Evolutionary conservation across 2,113 vertebrate species (phyloP).

Genomic region (Channa maculata): DNA sequence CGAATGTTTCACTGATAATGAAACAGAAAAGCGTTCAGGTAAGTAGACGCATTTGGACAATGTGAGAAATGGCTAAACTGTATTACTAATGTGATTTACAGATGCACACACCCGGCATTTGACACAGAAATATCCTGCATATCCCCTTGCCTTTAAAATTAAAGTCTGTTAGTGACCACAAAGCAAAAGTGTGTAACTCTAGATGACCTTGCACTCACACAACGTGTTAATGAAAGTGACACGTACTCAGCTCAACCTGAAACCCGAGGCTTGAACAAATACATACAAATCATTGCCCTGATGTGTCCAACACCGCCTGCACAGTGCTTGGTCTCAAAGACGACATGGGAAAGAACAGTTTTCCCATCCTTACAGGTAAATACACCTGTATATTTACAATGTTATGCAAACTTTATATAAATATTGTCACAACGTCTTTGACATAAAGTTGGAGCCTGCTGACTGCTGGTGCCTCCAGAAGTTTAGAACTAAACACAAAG

Average conservation of each 20-base stretch:
- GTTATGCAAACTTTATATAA: constrained; percentile 75
- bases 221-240: constrained; percentile 75
- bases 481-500: constrained; percentile 67
- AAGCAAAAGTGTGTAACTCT: constrained; percentile 52
- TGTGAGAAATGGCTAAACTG: neutral
- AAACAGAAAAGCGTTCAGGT: too few relatives aligned
- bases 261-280: constrained; percentile 75
- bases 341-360: constrained; percentile 10
- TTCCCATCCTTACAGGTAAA: constrained; percentile 68
- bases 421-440: constrained; percentile 68
- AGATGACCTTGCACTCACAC: constrained; percentile 60
- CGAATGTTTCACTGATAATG: too few relatives aligned
- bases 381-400: constrained; percentile 78
- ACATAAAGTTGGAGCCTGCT: constrained; percentile 64
- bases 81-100: constrained; percentile 1
- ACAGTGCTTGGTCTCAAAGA: constrained; percentile 40
- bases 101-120: neutral
- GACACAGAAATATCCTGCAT: neutral
- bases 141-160: constrained; percentile 27
- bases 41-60: too few relatives aligned
- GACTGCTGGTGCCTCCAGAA: constrained; percentile 47
- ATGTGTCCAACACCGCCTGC: constrained; percentile 45
- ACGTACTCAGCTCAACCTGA: constrained; percentile 51
- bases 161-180: constrained; percentile 39
- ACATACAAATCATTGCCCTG: constrained; percentile 66